Evolutionary conservation across 1,140 invertebrate genomes (phyloP), one percentile per base, ranked within the genome.

Genomic region (Drosophila persimilis): DNA sequence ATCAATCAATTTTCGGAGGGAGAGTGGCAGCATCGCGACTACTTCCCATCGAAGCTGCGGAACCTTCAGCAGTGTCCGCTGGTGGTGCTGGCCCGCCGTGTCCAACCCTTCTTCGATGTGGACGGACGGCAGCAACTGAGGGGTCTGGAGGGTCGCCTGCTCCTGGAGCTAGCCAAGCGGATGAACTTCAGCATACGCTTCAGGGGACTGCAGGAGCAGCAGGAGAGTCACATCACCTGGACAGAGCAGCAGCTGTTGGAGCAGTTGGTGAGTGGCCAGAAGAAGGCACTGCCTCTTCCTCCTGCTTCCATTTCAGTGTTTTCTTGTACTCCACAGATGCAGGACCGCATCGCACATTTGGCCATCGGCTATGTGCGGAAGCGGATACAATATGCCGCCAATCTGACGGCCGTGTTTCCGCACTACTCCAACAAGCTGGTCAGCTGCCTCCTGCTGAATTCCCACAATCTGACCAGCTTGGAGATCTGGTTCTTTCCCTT

Each of bases 321-420:
- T 11, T 11, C 3, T 3, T 11, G 9, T 11, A 9, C 31, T 35
- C 31, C 9, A 4, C 35, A 80, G 71, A 26, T 58, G 1, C 22
- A 71, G 26, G 59, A 67, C 22, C 43, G 26, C 1, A 48, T 15
- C 2, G 63, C 76, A 6, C 71, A 80, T 15, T 43, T 80, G 39
- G 77, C 77, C 52, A 74, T 80, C 55, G 76, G 77, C 0, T 80
- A 80, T 43, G 55, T 80, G 20, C 45, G 77, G 6, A 80, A 80
- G 51, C 64, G 72, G 22, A 48, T 79, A 15, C 46, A 60, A 55
- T 52, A 71, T 20, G 35, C 58, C 1, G 9, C 26, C 13, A 80
- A 80, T 22, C 48, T 79, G 44, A 74, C 71, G 1, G 45, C 77
- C 5, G 77, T 79, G 9, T 79, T 79, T 41, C 77, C 76, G 6